Percentiles rank a stretch among this genome's conserved stretches.
Evolutionary conservation across 53 echinoderm and acorn worm genomes (phyloP).

Genomic region (Antedon mediterranea): DNA sequence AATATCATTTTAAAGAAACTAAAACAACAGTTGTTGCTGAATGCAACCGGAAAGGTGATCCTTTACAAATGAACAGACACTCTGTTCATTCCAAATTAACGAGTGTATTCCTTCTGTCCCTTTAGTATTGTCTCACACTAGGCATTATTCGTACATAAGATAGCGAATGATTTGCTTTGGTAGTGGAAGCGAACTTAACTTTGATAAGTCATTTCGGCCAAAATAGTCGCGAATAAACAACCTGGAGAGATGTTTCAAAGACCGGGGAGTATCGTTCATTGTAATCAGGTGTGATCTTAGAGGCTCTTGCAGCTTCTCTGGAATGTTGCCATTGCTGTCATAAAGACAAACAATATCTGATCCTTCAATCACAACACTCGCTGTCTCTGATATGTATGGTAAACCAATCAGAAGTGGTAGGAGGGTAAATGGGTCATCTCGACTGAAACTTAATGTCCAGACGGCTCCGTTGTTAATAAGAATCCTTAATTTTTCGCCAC

Average conservation of each 20-base stretch:
- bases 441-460: conserved; percentile 13
- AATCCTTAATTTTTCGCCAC: conserved; percentile 1
- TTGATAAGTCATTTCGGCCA: conserved; percentile 1
- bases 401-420: conserved; percentile 4
- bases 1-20: no score
- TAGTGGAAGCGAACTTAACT: not conserved
- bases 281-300: conserved; percentile 2
- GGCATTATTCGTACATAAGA: not conserved
- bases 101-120: no score
- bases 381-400: conserved; percentile 2
- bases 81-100: no score
- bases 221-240: conserved; percentile 3
- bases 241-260: conserved; percentile 5
- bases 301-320: conserved; percentile 8
- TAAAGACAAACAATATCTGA: conserved; percentile 8
- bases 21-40: no score
- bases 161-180: not conserved
- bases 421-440: conserved; percentile 9
- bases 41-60: no score
- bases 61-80: no score
- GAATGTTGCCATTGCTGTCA: conserved; percentile 6
- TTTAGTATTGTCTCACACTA: not conserved
- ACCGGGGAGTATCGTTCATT: conserved; percentile 14
- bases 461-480: conserved; percentile 26
- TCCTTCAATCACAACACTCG: conserved; percentile 2